These are phyloP conservation scores for Pionites leucogaster DNA, from an alignment of 2,113 vertebrate genomes.

Conservation along the genomic window DNA sequence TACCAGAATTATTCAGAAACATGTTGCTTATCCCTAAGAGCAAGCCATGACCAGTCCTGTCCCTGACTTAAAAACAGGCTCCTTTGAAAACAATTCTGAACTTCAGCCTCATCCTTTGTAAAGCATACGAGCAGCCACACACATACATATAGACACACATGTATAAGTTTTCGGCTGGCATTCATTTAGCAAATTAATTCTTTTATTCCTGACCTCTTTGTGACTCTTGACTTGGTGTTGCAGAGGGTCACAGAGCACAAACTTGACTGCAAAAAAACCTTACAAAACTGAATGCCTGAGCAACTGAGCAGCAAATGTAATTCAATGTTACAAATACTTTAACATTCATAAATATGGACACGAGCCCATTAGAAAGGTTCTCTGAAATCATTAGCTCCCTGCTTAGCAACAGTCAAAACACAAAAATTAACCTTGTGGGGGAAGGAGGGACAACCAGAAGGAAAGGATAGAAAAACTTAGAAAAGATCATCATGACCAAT, in stretches of 20 bases:
- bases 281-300: neutral
- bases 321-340: neutral
- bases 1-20: neutral
- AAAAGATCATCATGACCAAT: neutral
- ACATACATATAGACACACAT: neutral
- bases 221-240: neutral
- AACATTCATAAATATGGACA: neutral
- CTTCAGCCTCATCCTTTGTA: neutral
- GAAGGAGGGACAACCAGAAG: neutral
- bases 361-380: neutral
- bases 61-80: neutral
- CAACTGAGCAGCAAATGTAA: neutral
- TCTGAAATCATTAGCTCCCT: neutral
- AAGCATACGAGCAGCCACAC: neutral
- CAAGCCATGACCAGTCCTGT: neutral
- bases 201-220: neutral
- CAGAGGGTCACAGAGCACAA: neutral
- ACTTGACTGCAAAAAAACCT: neutral
- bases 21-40: neutral
- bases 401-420: neutral
- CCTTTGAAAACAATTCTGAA: neutral
- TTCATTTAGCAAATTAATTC: neutral
- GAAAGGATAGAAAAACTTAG: neutral
- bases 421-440: neutral
- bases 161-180: neutral